Percentiles rank a stretch among this genome's conserved stretches.
These are phyloP conservation scores for Eublepharis macularius DNA, from an alignment of 2,113 vertebrate genomes.

Conservation along the genomic window DNA sequence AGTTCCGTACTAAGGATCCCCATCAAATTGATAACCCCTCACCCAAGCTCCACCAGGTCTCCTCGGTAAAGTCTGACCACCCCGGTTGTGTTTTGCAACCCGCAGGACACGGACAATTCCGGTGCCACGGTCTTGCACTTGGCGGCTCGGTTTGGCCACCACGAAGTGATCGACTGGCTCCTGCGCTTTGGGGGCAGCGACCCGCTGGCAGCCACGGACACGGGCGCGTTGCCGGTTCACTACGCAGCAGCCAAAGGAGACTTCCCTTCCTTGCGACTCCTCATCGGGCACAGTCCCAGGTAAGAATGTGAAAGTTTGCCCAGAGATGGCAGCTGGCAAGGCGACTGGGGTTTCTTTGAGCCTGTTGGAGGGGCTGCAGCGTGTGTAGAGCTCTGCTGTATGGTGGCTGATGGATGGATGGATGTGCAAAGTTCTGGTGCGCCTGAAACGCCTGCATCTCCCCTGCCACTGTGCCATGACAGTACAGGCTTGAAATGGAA, in stretches of 20 bases:
- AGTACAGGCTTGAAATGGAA: no score
- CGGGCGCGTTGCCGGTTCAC: slow-evolving; percentile 90
- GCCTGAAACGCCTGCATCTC: no score
- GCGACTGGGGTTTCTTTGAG: neutral
- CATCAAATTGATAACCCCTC: no score
- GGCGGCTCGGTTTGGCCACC: slow-evolving; percentile 95
- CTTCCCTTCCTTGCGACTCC: slow-evolving; percentile 87
- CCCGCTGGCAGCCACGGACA: slow-evolving; percentile 84
- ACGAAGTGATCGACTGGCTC: slow-evolving; percentile 91
- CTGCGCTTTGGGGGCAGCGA: slow-evolving; percentile 85
- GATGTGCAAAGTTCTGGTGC: no score
- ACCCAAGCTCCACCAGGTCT: neutral
- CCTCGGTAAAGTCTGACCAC: neutral
- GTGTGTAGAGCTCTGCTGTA: no score
- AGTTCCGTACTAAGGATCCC: neutral
- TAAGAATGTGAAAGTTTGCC: slow-evolving; percentile 68
- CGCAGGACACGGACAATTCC: slow-evolving; percentile 90
- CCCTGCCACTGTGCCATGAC: neutral
- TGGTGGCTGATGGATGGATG: neutral
- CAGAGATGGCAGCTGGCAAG: neutral
- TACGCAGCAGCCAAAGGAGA: slow-evolving; percentile 98
- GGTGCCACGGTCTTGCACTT: slow-evolving; percentile 95
- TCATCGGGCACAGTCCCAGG: slow-evolving; percentile 87
- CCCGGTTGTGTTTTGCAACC: neutral
- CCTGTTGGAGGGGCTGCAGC: no score